Base-by-base conservation (phyloP, 1,140 invertebrate genomes). In the Drosophila hydei region DNA sequence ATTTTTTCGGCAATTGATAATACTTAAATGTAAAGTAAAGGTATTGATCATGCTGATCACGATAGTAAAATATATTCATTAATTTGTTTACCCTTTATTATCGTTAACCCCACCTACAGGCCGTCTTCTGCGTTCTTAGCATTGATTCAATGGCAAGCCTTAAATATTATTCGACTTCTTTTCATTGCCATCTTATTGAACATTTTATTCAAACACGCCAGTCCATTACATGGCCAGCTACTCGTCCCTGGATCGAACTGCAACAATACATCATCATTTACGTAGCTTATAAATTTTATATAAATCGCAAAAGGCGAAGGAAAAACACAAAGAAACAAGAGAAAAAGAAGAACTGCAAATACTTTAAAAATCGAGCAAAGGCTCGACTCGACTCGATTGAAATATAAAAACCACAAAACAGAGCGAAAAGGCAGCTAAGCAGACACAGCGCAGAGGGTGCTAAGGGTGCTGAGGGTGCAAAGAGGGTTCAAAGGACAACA, bases 221-320 rank as follows among this genome's bases (percentile, higher is more conserved):
- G 52, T 62, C 52, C 61, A 77, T 77, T 43, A 52, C n/a, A n/a
- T n/a, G n/a, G n/a, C n/a, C n/a, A n/a, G n/a, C n/a, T n/a, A n/a
- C 23, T 52, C 30, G 12, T 40, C 65, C 77, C 5, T 33, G 77
- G 60, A 77, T 38, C 21, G 51, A 21, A 67, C 67, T 62, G 40
- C 21, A 30, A 68, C 80, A 74, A 84, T 84, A 85, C 68, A 84
- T 85, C 80, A 85, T 85, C 65, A 85, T 85, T 85, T 79, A 52
- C 64, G 72, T 68, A 68, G 40, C 64, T 64, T 74, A 79, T 77
- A 77, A 77, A 75, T 60, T 68, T 76, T 63, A 73, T 65, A 69
- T 38, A 52, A 45, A 65, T 60, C 30, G 23, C 45, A 23, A 23
- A 38, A 38, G 36, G 14, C 30, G 25, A 23, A 19, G 45, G 33